Evolutionary conservation across 2,113 vertebrate genomes (phyloP).

Genomic region (Gasterosteus nipponicus): DNA sequence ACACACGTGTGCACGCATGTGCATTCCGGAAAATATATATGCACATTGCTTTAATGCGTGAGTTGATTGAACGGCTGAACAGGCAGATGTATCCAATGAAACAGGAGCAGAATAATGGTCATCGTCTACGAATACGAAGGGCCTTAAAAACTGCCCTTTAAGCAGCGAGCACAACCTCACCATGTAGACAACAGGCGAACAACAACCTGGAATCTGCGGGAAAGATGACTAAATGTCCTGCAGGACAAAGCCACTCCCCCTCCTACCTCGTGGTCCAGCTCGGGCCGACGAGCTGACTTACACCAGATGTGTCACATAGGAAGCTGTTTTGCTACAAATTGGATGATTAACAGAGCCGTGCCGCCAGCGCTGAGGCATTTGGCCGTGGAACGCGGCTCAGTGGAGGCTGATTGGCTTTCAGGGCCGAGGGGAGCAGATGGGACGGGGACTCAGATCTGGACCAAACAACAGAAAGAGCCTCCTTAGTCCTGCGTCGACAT

Average conservation of each 20-base stretch:
- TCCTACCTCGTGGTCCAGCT: slow-evolving; percentile 33
- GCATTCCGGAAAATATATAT: slow-evolving; percentile 2
- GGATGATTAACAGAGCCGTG: slow-evolving; percentile 70
- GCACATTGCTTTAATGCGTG: neutral
- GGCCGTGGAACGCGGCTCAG: slow-evolving; percentile 42
- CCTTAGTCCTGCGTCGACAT: slow-evolving; percentile 44
- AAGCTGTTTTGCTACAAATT: slow-evolving; percentile 71
- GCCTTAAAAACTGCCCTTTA: slow-evolving; percentile 22
- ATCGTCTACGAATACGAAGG: slow-evolving; percentile 27
- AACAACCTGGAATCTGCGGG: slow-evolving; percentile 17
- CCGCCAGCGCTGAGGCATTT: slow-evolving; percentile 58
- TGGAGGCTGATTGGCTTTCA: slow-evolving; percentile 65
- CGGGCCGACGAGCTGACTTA: slow-evolving; percentile 47
- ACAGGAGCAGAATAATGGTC: slow-evolving; percentile 4
- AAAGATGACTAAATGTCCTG: slow-evolving; percentile 53
- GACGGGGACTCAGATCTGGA: slow-evolving; percentile 57
- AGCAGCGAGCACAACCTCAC: slow-evolving; percentile 31
- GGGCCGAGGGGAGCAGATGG: slow-evolving; percentile 72
- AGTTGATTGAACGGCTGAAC: slow-evolving; percentile 21
- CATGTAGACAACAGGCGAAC: slow-evolving; percentile 17
- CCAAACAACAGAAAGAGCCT: slow-evolving; percentile 26
- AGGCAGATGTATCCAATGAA: slow-evolving; percentile 28
- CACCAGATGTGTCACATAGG: slow-evolving; percentile 71
- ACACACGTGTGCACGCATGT: neutral
- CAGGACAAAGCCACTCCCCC: slow-evolving; percentile 41